A percentile compares a stretch with the other conserved stretches of the same genome.
phyloP scores from a whole-genome alignment of 2,113 vertebrate species.

The Caracal caracal region DNA sequence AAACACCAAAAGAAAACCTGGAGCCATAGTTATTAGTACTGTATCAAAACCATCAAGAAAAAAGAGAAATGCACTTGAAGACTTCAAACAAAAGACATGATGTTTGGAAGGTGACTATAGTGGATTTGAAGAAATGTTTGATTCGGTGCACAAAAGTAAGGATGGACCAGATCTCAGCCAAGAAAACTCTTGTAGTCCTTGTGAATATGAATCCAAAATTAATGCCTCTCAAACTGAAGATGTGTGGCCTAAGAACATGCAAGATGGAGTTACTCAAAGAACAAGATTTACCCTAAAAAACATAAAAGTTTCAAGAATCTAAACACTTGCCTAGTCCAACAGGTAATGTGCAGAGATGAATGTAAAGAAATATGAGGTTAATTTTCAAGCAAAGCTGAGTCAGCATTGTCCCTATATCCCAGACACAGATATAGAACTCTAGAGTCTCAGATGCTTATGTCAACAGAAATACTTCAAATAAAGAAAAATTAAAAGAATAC shows the following conservation, averaged over 20 bases:
- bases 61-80: not conserved
- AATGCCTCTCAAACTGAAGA: not conserved
- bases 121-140: not conserved
- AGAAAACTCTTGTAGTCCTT: not conserved
- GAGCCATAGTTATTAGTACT: not conserved
- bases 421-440: not conserved
- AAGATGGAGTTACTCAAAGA: not conserved
- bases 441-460: not conserved
- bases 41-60: not conserved
- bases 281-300: not conserved
- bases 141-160: not conserved
- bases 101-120: not conserved
- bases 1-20: not conserved
- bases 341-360: not conserved
- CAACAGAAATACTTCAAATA: conserved; percentile 8
- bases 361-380: not conserved
- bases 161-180: not conserved
- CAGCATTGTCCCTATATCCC: not conserved
- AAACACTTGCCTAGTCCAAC: conserved; percentile 3
- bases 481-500: not conserved
- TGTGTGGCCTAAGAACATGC: not conserved
- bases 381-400: conserved; percentile 25
- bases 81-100: not conserved
- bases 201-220: not conserved
- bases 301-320: not conserved